Evolutionary conservation across 2,113 vertebrate species (phyloP).

Genomic region (Erinaceus europaeus): DNA sequence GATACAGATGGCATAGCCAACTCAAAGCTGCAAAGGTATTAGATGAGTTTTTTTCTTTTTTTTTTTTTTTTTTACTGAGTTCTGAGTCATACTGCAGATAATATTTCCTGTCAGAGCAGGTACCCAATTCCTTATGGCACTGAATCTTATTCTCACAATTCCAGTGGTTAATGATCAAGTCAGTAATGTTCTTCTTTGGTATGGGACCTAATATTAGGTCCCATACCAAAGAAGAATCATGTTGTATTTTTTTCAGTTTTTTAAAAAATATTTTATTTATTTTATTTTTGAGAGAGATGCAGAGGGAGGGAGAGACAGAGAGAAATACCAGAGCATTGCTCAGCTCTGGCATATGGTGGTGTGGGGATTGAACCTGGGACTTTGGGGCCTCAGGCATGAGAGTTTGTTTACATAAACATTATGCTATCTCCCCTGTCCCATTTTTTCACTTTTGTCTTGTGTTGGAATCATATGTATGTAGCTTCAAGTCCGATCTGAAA

Average conservation of each 20-base stretch:
- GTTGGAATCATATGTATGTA: neutral
- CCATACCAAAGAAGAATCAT: neutral
- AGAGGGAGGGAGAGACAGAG: too few species aligned
- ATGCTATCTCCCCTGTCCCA: too few species aligned
- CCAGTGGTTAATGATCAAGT: neutral
- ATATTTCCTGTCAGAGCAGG: neutral
- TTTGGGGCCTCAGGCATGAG: too few species aligned
- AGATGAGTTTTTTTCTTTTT: neutral
- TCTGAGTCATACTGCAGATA: neutral
- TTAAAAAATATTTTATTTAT: too few species aligned
- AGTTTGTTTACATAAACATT: too few species aligned
- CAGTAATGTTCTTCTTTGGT: too few species aligned
- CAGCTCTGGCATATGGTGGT: too few species aligned
- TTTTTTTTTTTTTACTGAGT: neutral
- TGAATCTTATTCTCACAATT: neutral
- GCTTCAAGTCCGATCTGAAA: neutral
- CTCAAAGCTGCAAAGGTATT: conserved; percentile 4
- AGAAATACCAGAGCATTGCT: too few species aligned
- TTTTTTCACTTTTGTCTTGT: neutral
- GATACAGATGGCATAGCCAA: neutral
- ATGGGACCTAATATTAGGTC: neutral
- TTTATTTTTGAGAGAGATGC: too few species aligned
- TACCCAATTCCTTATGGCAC: neutral
- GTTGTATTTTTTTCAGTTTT: neutral
- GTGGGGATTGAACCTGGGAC: too few species aligned